Base-by-base conservation (phyloP, 2,888 invertebrate species). In the Sarcophaga carnaria region DNA sequence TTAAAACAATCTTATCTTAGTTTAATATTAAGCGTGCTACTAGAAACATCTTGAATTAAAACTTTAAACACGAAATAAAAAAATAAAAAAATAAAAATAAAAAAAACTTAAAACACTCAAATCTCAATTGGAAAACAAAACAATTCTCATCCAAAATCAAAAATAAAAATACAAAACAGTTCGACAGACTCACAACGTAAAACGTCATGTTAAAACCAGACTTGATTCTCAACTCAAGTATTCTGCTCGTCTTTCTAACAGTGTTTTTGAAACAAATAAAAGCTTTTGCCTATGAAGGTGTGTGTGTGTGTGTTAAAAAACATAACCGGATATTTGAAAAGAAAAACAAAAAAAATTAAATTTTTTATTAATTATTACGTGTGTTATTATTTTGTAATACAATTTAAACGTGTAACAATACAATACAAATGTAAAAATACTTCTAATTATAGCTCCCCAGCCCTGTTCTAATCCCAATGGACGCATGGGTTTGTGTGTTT, bases 381-480 rank as follows among this genome's bases (percentile, higher is more conserved):
- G 37, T 37, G 37, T 37, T 37, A n/a, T 59, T 59, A 59, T 59
- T n/a, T 20, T 20, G 22, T n/a, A 20, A 62, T 62, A 60, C 1
- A 10, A n/a, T 37, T 71, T 59, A 59, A 71, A 14, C 12, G 12
- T 54, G 17, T 4, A 14, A 54, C 14, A 37, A 49, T 14, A 49
- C 14, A 49, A 49, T 49, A 27, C 27, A 27, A 20, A 20, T 20
- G 20, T 20, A 20, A 27, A 0, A 37, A 37, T 37, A 14, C 27
- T 69, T 74, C 63, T 79, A 69, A 63, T 83, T 83, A 79, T 64
- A 83, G 83, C 10, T 22, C 62, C 67, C 54, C 4, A 67, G n/a
- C 14, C 12, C n/a, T 89, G 89, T 70, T n/a, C 59, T 20, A 89
- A 89, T 76, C 89, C 89, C 3, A 89, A 89, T 27, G 88, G 88